Evolutionary conservation across 2,888 invertebrate species (phyloP).

Genomic region (Drosophila colorata): DNA sequence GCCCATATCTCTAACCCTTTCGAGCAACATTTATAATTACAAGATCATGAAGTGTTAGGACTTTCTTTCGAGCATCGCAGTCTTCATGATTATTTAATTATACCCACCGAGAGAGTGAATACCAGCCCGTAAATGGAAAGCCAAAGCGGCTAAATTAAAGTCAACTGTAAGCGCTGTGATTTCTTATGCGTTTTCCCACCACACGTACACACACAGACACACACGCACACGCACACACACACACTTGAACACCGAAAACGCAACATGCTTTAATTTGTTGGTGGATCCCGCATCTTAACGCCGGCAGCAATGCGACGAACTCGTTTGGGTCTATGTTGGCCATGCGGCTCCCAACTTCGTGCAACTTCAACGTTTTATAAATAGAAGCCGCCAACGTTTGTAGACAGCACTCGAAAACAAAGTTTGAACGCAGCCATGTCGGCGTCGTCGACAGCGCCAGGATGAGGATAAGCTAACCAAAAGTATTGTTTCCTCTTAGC

Average conservation of each 20-base stretch:
- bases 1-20: neutral
- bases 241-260: conserved; percentile 33
- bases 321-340: conserved; percentile 47
- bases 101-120: conserved; percentile 40
- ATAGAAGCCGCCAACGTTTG: conserved; percentile 72
- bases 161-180: conserved; percentile 39
- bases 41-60: conserved; percentile 17
- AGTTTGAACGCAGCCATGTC: conserved; percentile 70
- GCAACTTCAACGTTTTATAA: conserved; percentile 75
- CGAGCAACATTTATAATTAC: conserved; percentile 2
- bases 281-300: conserved; percentile 61
- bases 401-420: conserved; percentile 73
- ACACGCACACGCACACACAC: conserved; percentile 10
- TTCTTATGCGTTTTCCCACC: conserved; percentile 66
- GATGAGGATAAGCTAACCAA: conserved; percentile 29
- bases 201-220: conserved; percentile 16
- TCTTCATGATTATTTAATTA: conserved; percentile 65
- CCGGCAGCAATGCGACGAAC: conserved; percentile 55
- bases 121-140: conserved; percentile 69
- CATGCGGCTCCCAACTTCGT: conserved; percentile 39
- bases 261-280: conserved; percentile 54
- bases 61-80: conserved; percentile 10
- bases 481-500: conserved; percentile 59
- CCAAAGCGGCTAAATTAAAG: conserved; percentile 55
- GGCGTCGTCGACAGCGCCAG: conserved; percentile 22